Base-by-base conservation (phyloP, 2,888 invertebrate species). In the Drosophila kambysellisi region DNA sequence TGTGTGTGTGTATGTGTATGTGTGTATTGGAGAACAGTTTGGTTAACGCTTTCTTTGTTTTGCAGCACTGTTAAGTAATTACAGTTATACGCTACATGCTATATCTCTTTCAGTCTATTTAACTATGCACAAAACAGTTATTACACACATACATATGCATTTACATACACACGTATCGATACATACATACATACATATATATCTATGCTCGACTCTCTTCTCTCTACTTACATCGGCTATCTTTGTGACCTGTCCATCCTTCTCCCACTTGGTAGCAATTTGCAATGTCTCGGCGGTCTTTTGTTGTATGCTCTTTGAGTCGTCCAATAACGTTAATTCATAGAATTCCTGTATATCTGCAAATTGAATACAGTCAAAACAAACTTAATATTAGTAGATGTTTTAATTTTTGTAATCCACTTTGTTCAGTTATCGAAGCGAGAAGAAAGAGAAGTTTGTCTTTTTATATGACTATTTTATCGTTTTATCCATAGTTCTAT, bases 281-380 rank as follows among this genome's bases (percentile, higher is more conserved):
- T 98, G 96, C 92, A 98, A 96, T 63, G 99, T 98, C 94, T 98
- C 98, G 70, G 96, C 96, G 80, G 98, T 98, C 94, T 99, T 99
- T 94, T 99, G 98, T 94, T 98, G 98, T 86, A 97, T 96, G 73
- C 98, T 97, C 94, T 99, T 99, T 75, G 96, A 97, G 93, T 99
- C 98, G 94, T 99, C 99, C 91, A 99, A 95, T 82, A 99, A 95
- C 67, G 99, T 99, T 91, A 98, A 95, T 94, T 99, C 99, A 94
- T 99, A 99, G 94, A 99, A 99, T 94, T 99, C 99, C 95, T 99
- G 99, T 92, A 99, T 99, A 95, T 99, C 99, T 98, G 95, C 33
- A 95, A 95, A 95, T n/a, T 20, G 12, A 51, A 53, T 51, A n/a
- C 51, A 51, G n/a, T 9, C n/a, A 41, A 41, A 25, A 7, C 20